Evolutionary conservation across 2,888 invertebrate species (phyloP).

Genomic region (Phyllotreta striolata): DNA sequence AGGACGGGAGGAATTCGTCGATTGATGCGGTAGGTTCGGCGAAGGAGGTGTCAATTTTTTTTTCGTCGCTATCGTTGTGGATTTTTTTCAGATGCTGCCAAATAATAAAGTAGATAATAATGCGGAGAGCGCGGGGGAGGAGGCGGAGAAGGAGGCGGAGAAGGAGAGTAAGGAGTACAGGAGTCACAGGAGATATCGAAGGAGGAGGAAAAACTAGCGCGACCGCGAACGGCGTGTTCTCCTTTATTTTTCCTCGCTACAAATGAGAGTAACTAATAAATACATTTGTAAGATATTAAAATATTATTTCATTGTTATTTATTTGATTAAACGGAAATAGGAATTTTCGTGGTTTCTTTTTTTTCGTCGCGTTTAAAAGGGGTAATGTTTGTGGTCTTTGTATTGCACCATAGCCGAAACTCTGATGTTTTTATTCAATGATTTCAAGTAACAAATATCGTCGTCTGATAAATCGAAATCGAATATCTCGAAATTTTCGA

Average conservation of each 20-base stretch:
- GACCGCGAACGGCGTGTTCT: no score
- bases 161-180: constrained; percentile 25
- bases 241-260: no score
- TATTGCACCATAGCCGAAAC: constrained; percentile 57
- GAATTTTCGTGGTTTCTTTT: constrained; percentile 6
- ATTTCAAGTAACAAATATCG: constrained; percentile 72
- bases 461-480: constrained; percentile 76
- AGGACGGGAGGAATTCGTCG: background rate
- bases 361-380: constrained; percentile 45
- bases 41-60: no score
- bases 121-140: constrained; percentile 30
- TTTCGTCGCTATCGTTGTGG: no score
- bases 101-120: constrained; percentile 16
- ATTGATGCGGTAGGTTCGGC: background rate
- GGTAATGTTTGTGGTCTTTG: constrained; percentile 57
- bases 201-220: constrained; percentile 44
- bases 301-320: constrained; percentile 29
- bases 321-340: constrained; percentile 27
- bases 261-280: background rate
- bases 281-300: constrained; percentile 26
- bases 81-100: constrained; percentile 29
- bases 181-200: constrained; percentile 42
- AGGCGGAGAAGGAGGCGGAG: constrained; percentile 32
- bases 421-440: constrained; percentile 75
- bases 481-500: constrained; percentile 75